phyloP scores from a whole-genome alignment of 2,113 vertebrate genomes.

The Prochilodus magdalenae region DNA sequence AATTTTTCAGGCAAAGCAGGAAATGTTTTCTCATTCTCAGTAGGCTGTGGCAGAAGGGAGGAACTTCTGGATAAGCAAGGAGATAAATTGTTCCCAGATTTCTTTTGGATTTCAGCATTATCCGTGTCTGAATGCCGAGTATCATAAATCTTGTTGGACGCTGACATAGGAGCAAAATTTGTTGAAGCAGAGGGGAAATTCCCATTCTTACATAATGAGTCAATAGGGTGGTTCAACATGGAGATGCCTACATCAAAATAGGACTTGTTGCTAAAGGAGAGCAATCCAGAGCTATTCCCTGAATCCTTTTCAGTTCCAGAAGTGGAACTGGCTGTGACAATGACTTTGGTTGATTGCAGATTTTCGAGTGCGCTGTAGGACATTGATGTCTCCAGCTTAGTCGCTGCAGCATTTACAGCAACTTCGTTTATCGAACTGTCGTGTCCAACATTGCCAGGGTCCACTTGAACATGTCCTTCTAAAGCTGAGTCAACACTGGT shows the following conservation, averaged over 20 bases:
- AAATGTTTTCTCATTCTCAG: not conserved
- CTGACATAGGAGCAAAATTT: conserved; percentile 32
- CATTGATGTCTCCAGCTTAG: not conserved
- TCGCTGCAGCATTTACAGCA: not conserved
- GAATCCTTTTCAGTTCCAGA: conserved; percentile 15
- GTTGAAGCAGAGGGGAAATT: not conserved
- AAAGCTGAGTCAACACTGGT: conserved; percentile 41
- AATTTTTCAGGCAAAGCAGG: not conserved
- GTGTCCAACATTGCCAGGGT: not conserved
- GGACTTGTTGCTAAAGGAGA: not conserved
- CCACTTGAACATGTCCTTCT: conserved; percentile 49
- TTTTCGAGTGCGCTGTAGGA: not conserved
- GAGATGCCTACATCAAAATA: not conserved
- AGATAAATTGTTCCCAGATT: conserved; percentile 16
- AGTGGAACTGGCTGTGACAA: not conserved
- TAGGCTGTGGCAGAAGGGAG: not conserved
- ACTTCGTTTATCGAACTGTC: too few relatives aligned
- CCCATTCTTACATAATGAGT: not conserved
- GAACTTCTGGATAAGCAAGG: not conserved
- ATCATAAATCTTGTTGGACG: not conserved
- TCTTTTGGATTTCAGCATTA: not conserved
- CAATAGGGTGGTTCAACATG: not conserved
- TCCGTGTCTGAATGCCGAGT: not conserved
- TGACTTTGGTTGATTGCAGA: not conserved
- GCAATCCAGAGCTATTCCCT: conserved; percentile 13